Evolutionary conservation across 2,113 vertebrate species (phyloP).

Genomic region (Sclerurus mexicanus): DNA sequence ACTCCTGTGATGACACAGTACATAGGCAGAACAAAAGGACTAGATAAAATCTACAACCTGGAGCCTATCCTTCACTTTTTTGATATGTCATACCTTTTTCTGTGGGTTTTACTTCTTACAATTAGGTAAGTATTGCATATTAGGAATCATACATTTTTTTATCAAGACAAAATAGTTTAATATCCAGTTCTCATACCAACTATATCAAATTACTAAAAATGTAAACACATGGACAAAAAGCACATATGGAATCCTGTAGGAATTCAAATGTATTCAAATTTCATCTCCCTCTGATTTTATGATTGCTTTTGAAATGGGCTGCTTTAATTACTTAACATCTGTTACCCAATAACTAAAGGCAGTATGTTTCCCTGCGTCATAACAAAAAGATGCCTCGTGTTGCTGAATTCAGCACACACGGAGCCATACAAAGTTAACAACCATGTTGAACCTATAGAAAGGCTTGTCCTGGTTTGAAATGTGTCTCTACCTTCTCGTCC

Average conservation of each 20-base stretch:
- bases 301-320: conserved; percentile 41
- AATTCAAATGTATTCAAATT: conserved; percentile 55
- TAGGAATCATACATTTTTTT: background rate
- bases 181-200: background rate
- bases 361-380: background rate
- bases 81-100: background rate
- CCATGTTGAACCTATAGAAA: background rate
- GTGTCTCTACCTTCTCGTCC: background rate
- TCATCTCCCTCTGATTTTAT: conserved; percentile 40
- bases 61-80: background rate
- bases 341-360: conserved; percentile 29
- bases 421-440: background rate
- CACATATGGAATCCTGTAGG: conserved; percentile 25
- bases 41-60: background rate
- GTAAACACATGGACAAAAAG: background rate
- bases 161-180: background rate
- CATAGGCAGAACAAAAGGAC: background rate
- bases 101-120: background rate
- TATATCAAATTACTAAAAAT: background rate
- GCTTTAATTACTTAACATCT: conserved; percentile 60
- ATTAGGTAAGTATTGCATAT: background rate
- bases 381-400: conserved; percentile 44
- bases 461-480: background rate
- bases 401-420: background rate
- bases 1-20: background rate